These are phyloP conservation scores for Sebastes kiyomatsui DNA, from an alignment of 2,797 vertebrate genomes.

Conservation along the genomic window DNA sequence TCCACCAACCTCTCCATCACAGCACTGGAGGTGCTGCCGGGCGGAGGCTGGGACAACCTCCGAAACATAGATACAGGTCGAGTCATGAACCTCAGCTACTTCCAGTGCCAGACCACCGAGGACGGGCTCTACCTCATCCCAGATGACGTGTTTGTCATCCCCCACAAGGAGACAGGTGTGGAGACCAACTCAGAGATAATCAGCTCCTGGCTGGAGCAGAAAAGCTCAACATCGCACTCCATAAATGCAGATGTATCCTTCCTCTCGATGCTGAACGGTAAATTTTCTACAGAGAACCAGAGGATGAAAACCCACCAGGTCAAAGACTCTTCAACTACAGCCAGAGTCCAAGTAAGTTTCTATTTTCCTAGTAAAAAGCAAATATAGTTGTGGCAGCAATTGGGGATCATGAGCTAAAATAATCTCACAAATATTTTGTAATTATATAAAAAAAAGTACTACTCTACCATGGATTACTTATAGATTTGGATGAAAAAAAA, in stretches of 20 bases:
- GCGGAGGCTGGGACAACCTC: constrained; percentile 94
- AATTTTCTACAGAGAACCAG: constrained; percentile 86
- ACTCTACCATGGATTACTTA: not conserved
- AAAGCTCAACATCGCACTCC: constrained; percentile 81
- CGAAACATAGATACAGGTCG: constrained; percentile 90
- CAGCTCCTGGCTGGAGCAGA: constrained; percentile 87
- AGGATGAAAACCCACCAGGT: constrained; percentile 90
- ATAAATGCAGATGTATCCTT: constrained; percentile 87
- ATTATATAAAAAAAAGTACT: not conserved
- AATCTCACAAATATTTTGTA: not conserved
- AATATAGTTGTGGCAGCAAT: not conserved
- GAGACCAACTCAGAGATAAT: constrained; percentile 91
- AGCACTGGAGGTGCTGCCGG: constrained; percentile 89
- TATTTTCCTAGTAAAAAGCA: not conserved
- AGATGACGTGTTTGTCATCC: constrained; percentile 88
- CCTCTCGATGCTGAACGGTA: constrained; percentile 81
- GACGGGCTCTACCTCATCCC: constrained; percentile 90
- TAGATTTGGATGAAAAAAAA: not conserved
- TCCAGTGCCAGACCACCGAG: constrained; percentile 88
- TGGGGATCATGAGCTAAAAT: not conserved
- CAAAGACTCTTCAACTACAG: constrained; percentile 81
- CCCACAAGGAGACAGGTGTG: constrained; percentile 87
- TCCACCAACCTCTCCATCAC: constrained; percentile 72
- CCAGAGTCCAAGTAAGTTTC: constrained; percentile 85
- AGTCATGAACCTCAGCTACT: constrained; percentile 88